These are phyloP conservation scores for Trissolcus brochymenae DNA, from an alignment of 2,888 invertebrate species.

Conservation along the genomic window DNA sequence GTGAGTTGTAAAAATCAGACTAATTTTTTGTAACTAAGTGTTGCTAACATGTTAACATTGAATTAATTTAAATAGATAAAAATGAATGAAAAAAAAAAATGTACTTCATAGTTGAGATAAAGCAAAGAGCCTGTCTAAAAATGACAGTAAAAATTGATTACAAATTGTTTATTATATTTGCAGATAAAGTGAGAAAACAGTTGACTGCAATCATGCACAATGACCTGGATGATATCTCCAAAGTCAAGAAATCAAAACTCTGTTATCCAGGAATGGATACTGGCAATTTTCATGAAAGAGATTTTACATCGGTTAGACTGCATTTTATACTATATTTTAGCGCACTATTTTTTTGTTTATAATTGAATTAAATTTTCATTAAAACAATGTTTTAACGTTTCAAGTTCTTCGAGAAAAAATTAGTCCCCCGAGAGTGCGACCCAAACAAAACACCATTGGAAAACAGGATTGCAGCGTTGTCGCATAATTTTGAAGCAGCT, in stretches of 20 bases:
- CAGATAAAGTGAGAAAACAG: conserved; percentile 67
- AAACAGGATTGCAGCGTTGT: conserved; percentile 85
- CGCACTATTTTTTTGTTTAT: background rate
- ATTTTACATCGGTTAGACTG: conserved; percentile 50
- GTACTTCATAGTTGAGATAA: no score
- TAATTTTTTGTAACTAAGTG: background rate
- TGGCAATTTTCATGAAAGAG: conserved; percentile 7
- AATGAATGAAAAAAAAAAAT: no score
- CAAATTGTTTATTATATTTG: conserved; percentile 5
- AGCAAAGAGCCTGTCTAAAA: no score
- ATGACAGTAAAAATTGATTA: conserved; percentile 43
- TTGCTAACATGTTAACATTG: background rate
- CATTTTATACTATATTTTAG: background rate
- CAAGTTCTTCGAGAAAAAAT: conserved; percentile 85
- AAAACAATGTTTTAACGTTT: conserved; percentile 58
- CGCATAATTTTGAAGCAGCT: conserved; percentile 85
- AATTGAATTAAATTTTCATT: background rate
- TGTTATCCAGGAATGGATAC: conserved; percentile 89
- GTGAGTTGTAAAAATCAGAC: conserved; percentile 69
- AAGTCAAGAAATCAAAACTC: conserved; percentile 83
- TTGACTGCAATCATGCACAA: conserved; percentile 83
- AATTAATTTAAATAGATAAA: background rate
- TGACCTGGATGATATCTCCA: conserved; percentile 79
- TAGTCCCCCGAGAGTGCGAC: conserved; percentile 85
- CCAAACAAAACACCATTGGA: conserved; percentile 83